Percentiles rank a stretch among this genome's conserved stretches.
Evolutionary conservation across 2,797 vertebrate species (phyloP).

Genomic region (Rhinella marina): DNA sequence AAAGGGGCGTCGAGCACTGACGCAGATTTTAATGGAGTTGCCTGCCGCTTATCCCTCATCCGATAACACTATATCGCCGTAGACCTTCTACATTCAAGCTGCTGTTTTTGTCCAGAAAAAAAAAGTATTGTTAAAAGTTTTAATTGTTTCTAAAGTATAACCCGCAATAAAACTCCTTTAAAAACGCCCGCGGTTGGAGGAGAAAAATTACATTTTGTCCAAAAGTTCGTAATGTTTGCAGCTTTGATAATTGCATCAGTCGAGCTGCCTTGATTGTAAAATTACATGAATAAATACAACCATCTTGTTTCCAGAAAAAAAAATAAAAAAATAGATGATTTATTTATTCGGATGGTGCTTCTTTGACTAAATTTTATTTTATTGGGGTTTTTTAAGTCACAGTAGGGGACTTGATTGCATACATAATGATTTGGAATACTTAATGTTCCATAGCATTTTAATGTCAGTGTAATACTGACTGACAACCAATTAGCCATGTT

Average conservation of each 20-base stretch:
- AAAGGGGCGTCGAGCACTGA: background rate
- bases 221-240: background rate
- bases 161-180: background rate
- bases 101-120: background rate
- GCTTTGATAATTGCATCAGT: background rate
- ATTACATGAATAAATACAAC: constrained; percentile 16
- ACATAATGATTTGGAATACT: no score
- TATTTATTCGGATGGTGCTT: no score
- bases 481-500: no score
- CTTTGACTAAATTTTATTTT: no score
- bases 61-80: background rate
- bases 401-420: no score
- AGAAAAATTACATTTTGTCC: background rate
- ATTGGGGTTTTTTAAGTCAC: no score
- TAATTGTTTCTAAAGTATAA: background rate
- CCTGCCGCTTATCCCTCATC: background rate
- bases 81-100: background rate
- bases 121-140: background rate
- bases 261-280: constrained; percentile 37
- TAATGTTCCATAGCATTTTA: no score
- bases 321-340: no score
- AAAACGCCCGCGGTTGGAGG: background rate
- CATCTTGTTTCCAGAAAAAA: background rate
- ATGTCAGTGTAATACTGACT: no score
- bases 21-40: background rate